phyloP scores from a whole-genome alignment of 2,888 invertebrate species.

The Drosophila ustulata region DNA sequence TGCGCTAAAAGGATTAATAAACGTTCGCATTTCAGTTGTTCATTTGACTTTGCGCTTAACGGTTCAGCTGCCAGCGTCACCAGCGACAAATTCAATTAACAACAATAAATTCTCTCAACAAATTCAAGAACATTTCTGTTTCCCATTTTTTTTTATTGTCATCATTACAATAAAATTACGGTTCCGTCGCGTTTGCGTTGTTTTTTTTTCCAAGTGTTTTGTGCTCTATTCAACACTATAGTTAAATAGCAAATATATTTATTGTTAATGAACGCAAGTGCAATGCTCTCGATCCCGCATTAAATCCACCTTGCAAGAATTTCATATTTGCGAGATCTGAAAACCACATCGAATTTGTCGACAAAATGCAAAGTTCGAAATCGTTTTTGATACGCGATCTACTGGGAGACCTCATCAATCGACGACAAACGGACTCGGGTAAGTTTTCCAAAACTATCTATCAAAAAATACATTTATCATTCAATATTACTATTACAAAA shows the following conservation, averaged over 20 bases:
- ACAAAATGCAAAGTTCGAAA: conserved; percentile 87
- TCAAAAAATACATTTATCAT: no score
- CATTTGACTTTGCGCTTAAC: conserved; percentile 80
- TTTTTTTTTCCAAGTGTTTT: conserved; percentile 15
- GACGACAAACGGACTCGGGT: conserved; percentile 86
- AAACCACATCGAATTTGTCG: neutral
- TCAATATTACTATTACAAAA: no score
- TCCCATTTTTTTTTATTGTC: neutral
- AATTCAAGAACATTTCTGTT: conserved; percentile 15
- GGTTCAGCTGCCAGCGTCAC: conserved; percentile 69
- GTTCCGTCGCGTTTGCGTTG: neutral
- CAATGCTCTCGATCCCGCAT: conserved; percentile 19
- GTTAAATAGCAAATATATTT: neutral
- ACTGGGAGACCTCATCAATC: conserved; percentile 88
- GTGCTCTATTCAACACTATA: conserved; percentile 4
- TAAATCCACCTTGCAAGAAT: conserved; percentile 13
- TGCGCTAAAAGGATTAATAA: conserved; percentile 82
- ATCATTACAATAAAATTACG: neutral
- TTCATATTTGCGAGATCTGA: neutral
- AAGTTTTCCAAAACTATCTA: conserved; percentile 21
- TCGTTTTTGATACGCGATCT: conserved; percentile 94
- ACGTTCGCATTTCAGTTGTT: conserved; percentile 78
- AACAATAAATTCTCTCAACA: conserved; percentile 13
- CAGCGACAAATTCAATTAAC: conserved; percentile 47
- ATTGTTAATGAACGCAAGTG: neutral